Evolutionary conservation across 2,797 vertebrate species (phyloP), one percentile per base, ranked within the genome.

Genomic region (Lacerta viridis): DNA sequence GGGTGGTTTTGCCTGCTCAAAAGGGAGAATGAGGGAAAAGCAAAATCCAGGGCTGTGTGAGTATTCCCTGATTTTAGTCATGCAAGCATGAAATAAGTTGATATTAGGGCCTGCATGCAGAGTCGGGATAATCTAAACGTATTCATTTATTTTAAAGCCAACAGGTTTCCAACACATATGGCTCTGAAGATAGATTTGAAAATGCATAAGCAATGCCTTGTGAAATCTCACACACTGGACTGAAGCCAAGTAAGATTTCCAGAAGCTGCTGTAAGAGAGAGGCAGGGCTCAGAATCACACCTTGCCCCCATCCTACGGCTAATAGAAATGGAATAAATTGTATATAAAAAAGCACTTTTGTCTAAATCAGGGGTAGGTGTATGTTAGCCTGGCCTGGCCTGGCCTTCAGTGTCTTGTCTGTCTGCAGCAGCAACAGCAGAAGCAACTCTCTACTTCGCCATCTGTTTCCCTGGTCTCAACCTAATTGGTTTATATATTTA

Each of bases 401-500:
- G 91, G 80, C 55, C 90, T 50, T 23, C 77, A 81, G 7, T 15
- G 2, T 76, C 9, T 33, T 27, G 90, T 72, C 88, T 86, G 41
- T 23, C 41, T 68, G 61, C 39, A 43, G 13, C 39, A 17, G 78
- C n/a, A 33, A 33, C 33, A 7, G 41, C 50, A 3, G 50, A 36
- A 78, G 9, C 41, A 43, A 72, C 39, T 83, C 61, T n/a, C 25
- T 6, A 4, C 76, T n/a, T 27, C 0, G 4, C 88, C 3, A 17
- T 18, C 87, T 89, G 75, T 90, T 71, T 10, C 23, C 11, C 1
- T 69, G 41, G 17, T 81, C 15, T 68, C 8, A 23, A 25, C 8
- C 2, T 72, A 79, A 66, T 55, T 46, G 15, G 13, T 85, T 89
- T 93, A 75, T 90, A 79, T 90, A 77, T 84, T 87, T 87, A 69